phyloP scores from a whole-genome alignment of 2,797 vertebrate genomes.

The Echeneis naucrates region DNA sequence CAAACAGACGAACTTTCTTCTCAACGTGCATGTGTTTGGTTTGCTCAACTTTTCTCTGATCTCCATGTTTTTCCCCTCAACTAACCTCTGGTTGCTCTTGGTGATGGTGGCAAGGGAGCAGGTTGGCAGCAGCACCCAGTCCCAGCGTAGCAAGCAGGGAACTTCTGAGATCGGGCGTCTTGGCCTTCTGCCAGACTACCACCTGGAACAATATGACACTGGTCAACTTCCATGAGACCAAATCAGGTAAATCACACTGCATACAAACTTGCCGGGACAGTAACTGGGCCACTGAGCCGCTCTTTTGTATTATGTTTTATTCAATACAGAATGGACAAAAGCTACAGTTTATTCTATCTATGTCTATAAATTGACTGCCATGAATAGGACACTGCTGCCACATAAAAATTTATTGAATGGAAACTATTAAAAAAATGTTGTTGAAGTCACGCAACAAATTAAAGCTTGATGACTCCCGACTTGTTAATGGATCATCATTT shows the following conservation, averaged over 20 bases:
- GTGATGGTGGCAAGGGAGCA: constrained; percentile 89
- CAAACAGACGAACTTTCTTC: not conserved
- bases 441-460: not conserved
- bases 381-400: no score
- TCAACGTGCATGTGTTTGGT: not conserved
- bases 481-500: not conserved
- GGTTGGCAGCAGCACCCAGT: constrained; percentile 85
- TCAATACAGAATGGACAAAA: constrained; percentile 2
- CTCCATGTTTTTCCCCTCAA: constrained; percentile 47
- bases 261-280: constrained; percentile 59
- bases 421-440: no score
- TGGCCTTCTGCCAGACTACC: constrained; percentile 95
- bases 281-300: constrained; percentile 25
- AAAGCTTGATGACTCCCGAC: not conserved
- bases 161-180: constrained; percentile 90
- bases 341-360: not conserved
- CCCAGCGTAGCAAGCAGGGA: constrained; percentile 94
- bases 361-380: no score
- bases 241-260: constrained; percentile 55
- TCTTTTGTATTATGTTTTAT: constrained; percentile 8
- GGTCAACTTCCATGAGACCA: constrained; percentile 69
- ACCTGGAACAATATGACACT: constrained; percentile 89
- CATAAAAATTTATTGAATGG: not conserved
- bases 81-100: constrained; percentile 92
- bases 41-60: not conserved